Evolutionary conservation across 2,888 invertebrate genomes (phyloP), one percentile per base, ranked within the genome.

Genomic region (Podabrus alpinus): DNA sequence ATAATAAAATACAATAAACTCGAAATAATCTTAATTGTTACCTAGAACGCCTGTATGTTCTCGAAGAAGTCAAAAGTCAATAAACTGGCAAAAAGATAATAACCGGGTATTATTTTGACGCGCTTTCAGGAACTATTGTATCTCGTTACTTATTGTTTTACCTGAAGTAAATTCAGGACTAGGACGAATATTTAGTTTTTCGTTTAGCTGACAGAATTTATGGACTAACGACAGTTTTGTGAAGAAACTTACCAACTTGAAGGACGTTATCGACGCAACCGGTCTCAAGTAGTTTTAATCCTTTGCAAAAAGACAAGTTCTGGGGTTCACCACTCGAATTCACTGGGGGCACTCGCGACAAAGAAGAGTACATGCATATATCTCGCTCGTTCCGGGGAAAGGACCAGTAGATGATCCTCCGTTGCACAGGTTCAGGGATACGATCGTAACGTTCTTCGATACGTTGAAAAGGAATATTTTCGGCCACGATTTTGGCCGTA

Each of bases 321-420:
- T 94, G 92, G 87, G 92, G 92, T 89, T 95, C 94, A 85, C 90
- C 90, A 83, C 84, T 82, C 79, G 87, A 76, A 82, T 85, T 87
- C 83, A 88, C 87, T 74, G 88, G 87, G 79, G 88, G 87, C 86
- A 89, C 89, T 82, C 88, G 89, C 83, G 91, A 89, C 88, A 94
- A 90, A 82, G 94, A 94, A 82, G 94, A 95, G 89, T 96, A 96
- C 94, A 95, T 95, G 88, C 94, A 94, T 87, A 96, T 95, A 89
- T 95, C 95, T 85, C 93, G 90, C 88, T 95, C 95, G 86, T 95
- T 94, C 84, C 95, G 89, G 81, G 95, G 96, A 89, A 95, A 95
- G 80, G 95, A 95, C 94, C 95, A 95, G 89, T 92, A 95, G 85
- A 95, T 94, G 87, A 95, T 94, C 85, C 95, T 91, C 82, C 94